These are phyloP conservation scores for Diabrotica balteata DNA, from an alignment of 2,888 invertebrate genomes.

Conservation along the genomic window DNA sequence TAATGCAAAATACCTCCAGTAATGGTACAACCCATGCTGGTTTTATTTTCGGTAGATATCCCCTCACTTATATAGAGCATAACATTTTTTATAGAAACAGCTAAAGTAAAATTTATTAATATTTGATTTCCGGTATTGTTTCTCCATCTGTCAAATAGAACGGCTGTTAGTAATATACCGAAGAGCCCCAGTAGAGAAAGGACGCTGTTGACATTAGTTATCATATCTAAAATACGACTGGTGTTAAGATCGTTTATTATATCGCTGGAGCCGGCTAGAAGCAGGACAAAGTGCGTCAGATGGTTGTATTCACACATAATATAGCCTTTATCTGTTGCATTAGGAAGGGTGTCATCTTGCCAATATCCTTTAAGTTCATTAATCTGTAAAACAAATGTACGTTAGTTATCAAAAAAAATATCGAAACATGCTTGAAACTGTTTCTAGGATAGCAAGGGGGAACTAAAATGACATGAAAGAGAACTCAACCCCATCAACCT, in stretches of 20 bases:
- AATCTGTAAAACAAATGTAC: not conserved
- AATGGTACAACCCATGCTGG: constrained; percentile 64
- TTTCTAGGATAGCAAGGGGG: too few relatives aligned
- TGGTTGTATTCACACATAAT: constrained; percentile 65
- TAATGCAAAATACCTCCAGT: constrained; percentile 71
- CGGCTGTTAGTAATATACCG: constrained; percentile 63
- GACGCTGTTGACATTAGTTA: constrained; percentile 64
- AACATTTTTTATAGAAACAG: constrained; percentile 51
- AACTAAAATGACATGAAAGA: too few relatives aligned
- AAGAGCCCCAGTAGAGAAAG: constrained; percentile 63
- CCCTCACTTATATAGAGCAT: constrained; percentile 45
- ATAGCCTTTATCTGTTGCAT: constrained; percentile 7
- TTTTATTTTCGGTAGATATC: constrained; percentile 57
- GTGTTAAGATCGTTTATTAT: constrained; percentile 44
- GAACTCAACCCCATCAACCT: too few relatives aligned
- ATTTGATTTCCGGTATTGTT: constrained; percentile 58
- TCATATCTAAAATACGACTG: constrained; percentile 40
- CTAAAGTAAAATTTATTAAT: constrained; percentile 52
- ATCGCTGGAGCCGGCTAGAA: constrained; percentile 59
- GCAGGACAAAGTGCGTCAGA: constrained; percentile 67
- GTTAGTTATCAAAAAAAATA: not conserved
- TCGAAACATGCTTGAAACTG: too few relatives aligned
- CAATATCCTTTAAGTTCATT: constrained; percentile 43
- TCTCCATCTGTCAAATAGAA: constrained; percentile 68
- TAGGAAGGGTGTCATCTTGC: constrained; percentile 58